Conservation (phyloP, 1,140 invertebrate species). For the Hycleus phaleratus region DNA sequence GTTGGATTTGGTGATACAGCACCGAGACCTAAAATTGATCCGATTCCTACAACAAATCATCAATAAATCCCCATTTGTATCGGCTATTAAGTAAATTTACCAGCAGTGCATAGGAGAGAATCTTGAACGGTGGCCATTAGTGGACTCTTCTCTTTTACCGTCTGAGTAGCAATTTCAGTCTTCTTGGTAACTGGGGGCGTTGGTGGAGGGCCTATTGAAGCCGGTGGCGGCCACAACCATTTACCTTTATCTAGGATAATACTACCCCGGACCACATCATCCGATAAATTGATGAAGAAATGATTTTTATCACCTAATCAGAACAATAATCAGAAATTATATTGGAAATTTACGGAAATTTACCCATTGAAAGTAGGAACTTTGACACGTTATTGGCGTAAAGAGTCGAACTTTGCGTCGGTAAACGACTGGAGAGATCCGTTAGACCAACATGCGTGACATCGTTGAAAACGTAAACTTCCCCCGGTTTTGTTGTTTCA, state of each 20-base stretch:
- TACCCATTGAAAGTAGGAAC: conserved; percentile 72
- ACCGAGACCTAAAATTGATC: conserved; percentile 63
- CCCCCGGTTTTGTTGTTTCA: conserved; percentile 73
- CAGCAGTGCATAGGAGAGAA: conserved; percentile 62
- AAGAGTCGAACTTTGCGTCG: conserved; percentile 77
- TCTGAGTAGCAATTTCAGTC: conserved; percentile 29
- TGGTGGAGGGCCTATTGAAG: conserved; percentile 46
- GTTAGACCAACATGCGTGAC: conserved; percentile 82
- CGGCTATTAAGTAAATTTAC: conserved; percentile 35
- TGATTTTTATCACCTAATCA: conserved; percentile 59
- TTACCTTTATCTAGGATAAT: conserved; percentile 69
- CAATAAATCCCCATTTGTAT: neutral
- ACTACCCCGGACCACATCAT: conserved; percentile 79
- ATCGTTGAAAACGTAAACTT: conserved; percentile 67
- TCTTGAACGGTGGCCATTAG: conserved; percentile 56
- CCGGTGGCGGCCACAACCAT: conserved; percentile 73
- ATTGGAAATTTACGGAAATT: neutral
- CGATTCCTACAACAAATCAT: conserved; percentile 48
- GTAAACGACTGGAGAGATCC: conserved; percentile 75
- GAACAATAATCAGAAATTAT: neutral
- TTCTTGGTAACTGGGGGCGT: conserved; percentile 43
- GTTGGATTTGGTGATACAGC: conserved; percentile 69
- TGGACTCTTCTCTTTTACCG: conserved; percentile 40
- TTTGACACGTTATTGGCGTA: conserved; percentile 90
- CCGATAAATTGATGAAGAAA: conserved; percentile 71